Conservation (phyloP, 2,797 vertebrate species). For the Pantherophis alleghaniensis region DNA sequence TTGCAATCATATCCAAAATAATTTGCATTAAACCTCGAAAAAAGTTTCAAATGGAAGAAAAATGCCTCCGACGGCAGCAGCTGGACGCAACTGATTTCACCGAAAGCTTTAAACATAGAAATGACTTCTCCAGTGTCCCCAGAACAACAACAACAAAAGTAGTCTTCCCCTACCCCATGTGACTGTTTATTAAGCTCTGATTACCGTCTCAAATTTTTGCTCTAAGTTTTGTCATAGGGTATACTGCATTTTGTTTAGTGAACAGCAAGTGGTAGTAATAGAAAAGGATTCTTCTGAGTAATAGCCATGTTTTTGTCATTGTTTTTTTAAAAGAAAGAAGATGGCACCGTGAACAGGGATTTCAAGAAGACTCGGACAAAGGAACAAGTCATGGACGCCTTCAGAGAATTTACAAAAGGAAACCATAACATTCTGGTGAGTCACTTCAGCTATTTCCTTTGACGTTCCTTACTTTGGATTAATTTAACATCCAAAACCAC, state of each 20-base stretch:
- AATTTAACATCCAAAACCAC: background rate
- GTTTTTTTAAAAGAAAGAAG: conserved; percentile 86
- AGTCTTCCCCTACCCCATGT: background rate
- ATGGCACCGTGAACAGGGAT: conserved; percentile 93
- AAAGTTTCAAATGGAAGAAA: background rate
- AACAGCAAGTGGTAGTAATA: background rate
- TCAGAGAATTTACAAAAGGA: conserved; percentile 90
- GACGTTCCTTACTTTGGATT: background rate
- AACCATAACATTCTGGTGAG: conserved; percentile 89
- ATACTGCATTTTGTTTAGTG: background rate
- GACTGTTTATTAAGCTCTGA: background rate
- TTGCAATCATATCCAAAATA: background rate
- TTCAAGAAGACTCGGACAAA: conserved; percentile 96
- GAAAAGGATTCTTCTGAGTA: background rate
- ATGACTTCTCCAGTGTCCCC: background rate
- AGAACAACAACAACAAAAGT: background rate
- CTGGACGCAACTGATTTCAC: background rate
- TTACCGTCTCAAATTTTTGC: background rate
- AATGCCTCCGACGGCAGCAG: background rate
- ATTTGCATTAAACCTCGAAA: background rate
- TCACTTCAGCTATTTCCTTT: conserved; percentile 13
- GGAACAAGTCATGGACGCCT: conserved; percentile 87
- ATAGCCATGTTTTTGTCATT: background rate
- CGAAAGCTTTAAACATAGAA: background rate
- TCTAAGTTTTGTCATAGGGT: background rate